Evolutionary conservation across 2,888 invertebrate genomes (phyloP).

Genomic region (Drosophila heteroneura): DNA sequence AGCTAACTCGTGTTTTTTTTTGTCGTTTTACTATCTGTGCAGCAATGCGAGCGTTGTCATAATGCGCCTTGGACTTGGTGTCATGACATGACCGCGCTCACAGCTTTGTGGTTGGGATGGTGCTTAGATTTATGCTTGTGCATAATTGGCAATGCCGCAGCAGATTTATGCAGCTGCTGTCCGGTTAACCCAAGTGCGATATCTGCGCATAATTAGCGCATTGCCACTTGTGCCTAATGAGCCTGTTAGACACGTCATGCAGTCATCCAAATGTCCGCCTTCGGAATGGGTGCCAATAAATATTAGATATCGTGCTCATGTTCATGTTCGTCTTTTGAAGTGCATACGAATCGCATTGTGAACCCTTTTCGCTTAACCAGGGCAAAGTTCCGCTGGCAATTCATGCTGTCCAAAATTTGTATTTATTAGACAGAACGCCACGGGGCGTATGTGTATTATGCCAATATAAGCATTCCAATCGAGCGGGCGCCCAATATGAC

Average conservation of each 20-base stretch:
- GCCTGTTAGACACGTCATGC: conserved; percentile 80
- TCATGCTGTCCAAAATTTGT: conserved; percentile 76
- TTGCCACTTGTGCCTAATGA: conserved; percentile 84
- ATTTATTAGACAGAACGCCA: conserved; percentile 76
- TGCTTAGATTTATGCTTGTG: conserved; percentile 75
- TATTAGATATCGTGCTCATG: conserved; percentile 58
- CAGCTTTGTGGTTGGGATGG: conserved; percentile 9
- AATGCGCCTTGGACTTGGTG: conserved; percentile 71
- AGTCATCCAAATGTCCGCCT: conserved; percentile 27
- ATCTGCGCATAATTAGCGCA: conserved; percentile 82
- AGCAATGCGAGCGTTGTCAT: conserved; percentile 56
- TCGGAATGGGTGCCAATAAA: conserved; percentile 66
- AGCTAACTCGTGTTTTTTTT: conserved; percentile 12
- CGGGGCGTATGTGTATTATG: conserved; percentile 81
- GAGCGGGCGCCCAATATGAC: conserved; percentile 60
- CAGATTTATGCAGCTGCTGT: conserved; percentile 52
- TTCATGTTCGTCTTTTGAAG: conserved; percentile 2
- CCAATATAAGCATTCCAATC: conserved; percentile 63
- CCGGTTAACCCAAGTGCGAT: conserved; percentile 46
- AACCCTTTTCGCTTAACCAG: conserved; percentile 3
- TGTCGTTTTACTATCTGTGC: conserved; percentile 18
- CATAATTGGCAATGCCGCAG: conserved; percentile 75
- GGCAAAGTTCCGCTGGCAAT: conserved; percentile 50
- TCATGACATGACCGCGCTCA: conserved; percentile 38
- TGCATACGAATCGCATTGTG: conserved; percentile 23